Conservation (phyloP, 2,797 vertebrate genomes). For the Enteromius fasciolatus region DNA sequence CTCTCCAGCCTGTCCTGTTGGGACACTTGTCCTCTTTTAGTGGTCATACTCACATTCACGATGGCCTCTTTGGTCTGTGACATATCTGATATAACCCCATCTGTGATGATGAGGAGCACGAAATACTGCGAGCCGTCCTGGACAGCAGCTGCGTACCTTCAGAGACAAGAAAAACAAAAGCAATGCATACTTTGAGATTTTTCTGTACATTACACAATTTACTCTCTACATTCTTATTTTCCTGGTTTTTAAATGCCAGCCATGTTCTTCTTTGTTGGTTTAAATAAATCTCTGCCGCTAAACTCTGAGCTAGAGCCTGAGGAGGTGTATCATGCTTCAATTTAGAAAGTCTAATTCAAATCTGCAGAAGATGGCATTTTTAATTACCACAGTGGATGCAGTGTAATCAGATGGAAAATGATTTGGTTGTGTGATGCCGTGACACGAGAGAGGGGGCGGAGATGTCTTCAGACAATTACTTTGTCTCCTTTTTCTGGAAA, state of each 20-base stretch:
- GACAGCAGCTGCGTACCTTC: slow-evolving; percentile 87
- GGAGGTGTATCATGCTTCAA: slow-evolving; percentile 42
- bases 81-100: slow-evolving; percentile 97
- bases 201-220: background rate
- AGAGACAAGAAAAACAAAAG: slow-evolving; percentile 4
- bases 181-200: background rate
- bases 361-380: slow-evolving; percentile 67
- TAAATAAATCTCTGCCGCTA: slow-evolving; percentile 34
- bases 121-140: slow-evolving; percentile 96
- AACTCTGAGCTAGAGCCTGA: slow-evolving; percentile 24
- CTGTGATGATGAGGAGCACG: slow-evolving; percentile 95
- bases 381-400: slow-evolving; percentile 61
- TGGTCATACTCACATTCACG: slow-evolving; percentile 85
- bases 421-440: slow-evolving; percentile 42
- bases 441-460: slow-evolving; percentile 36
- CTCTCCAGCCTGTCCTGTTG: background rate
- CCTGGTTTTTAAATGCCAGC: background rate
- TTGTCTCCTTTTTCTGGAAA: slow-evolving; percentile 44
- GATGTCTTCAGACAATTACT: slow-evolving; percentile 45
- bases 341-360: slow-evolving; percentile 61
- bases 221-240: background rate
- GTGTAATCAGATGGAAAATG: slow-evolving; percentile 64
- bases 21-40: background rate
- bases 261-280: slow-evolving; percentile 41
- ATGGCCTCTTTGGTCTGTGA: slow-evolving; percentile 98